A percentile compares a stretch with the other conserved stretches of the same genome.
Evolutionary conservation across 2,113 vertebrate species (phyloP).

Genomic region (Tautogolabrus adspersus): DNA sequence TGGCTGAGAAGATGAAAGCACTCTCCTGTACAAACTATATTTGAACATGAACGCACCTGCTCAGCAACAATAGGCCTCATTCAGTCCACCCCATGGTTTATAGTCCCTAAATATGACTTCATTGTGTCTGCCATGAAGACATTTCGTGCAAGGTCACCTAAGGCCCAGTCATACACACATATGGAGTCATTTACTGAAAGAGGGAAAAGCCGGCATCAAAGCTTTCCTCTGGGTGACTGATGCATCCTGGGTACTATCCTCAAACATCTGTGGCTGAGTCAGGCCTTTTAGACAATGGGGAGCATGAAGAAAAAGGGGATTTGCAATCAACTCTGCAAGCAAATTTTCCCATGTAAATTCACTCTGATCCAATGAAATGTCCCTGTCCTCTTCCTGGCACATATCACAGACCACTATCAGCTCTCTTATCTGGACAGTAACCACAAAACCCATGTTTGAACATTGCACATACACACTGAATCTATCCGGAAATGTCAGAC

Average conservation of each 20-base stretch:
- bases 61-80: conserved; percentile 45
- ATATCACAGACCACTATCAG: conserved; percentile 18
- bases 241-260: conserved; percentile 34
- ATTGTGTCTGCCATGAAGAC: conserved; percentile 29
- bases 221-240: conserved; percentile 36
- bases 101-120: conserved; percentile 48
- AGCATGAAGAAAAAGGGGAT: neutral
- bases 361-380: conserved; percentile 1
- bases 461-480: conserved; percentile 29
- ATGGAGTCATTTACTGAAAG: conserved; percentile 41
- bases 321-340: neutral
- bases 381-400: neutral
- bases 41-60: conserved; percentile 59
- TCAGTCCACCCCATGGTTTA: conserved; percentile 19
- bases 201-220: conserved; percentile 42
- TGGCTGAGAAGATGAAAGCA: conserved; percentile 35
- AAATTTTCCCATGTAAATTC: conserved; percentile 10
- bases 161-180: conserved; percentile 23
- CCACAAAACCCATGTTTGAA: conserved; percentile 44
- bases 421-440: conserved; percentile 32
- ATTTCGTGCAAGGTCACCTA: conserved; percentile 29
- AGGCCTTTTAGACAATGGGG: conserved; percentile 11
- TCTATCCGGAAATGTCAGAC: conserved; percentile 64
- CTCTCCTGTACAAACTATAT: neutral
- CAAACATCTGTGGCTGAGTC: conserved; percentile 53